phyloP scores from a whole-genome alignment of 2,797 vertebrate genomes.

The Amblyraja radiata region DNA sequence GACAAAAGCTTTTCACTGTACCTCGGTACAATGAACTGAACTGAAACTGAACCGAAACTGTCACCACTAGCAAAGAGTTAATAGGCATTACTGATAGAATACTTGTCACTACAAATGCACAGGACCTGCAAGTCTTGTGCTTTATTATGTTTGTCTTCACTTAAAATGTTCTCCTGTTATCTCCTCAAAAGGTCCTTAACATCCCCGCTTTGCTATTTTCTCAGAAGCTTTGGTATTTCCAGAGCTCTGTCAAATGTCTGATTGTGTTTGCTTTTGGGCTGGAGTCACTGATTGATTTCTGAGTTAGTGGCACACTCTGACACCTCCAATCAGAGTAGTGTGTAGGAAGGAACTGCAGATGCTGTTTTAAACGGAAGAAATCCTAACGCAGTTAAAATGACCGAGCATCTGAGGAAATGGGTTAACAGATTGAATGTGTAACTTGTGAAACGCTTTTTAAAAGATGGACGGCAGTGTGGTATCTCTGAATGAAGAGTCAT shows the following conservation, averaged over 20 bases:
- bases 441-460: too few species aligned
- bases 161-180: neutral
- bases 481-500: too few species aligned
- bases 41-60: too few species aligned
- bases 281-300: slow-evolving; percentile 1
- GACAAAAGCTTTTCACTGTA: too few species aligned
- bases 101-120: neutral
- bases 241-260: neutral
- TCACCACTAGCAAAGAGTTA: neutral
- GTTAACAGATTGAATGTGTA: too few species aligned
- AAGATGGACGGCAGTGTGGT: too few species aligned
- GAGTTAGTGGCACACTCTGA: neutral
- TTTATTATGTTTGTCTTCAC: neutral
- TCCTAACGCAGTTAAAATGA: too few species aligned
- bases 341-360: too few species aligned
- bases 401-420: too few species aligned
- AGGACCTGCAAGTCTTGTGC: neutral
- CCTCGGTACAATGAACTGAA: too few species aligned
- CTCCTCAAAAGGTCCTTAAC: neutral
- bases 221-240: neutral
- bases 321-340: neutral
- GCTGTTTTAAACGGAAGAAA: too few species aligned
- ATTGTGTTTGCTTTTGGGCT: slow-evolving; percentile 9
- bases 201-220: neutral
- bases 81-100: neutral